Evolutionary conservation across 2,113 vertebrate species (phyloP), one percentile per base, ranked within the genome.

Genomic region (Larimichthys polyactis): DNA sequence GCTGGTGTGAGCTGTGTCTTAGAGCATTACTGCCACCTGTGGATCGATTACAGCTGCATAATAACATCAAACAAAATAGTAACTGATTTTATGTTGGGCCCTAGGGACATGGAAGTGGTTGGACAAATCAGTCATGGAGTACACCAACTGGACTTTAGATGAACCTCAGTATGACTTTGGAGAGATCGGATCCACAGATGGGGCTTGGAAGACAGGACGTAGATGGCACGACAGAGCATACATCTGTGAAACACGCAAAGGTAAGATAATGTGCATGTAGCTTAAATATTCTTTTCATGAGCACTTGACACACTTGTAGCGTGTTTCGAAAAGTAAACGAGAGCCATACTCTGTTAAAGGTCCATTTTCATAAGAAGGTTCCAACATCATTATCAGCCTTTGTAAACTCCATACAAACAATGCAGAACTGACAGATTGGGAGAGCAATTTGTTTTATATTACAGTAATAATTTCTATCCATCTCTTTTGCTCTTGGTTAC

Each of bases 191-290:
- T 85, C 95, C 3, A 43, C 58, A n/a, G 92, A 93, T 73, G 96
- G 96, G 17, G 69, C 16, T 51, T 99, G 98, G 97, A 95, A 69
- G 70, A 95, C 96, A 27, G 84, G 95, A 60, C 94, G 94, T n/a
- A 95, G 95, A 79, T 95, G 94, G 90, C 85, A 92, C 3, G 93
- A 94, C 77, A 93, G 89, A 84, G 91, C 94, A 2, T 99, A 96
- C 75, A 92, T 99, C 89, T 99, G 98, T 87, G 95, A 99, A 95
- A 96, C 94, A 64, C 76, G 92, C 49, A 99, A 99, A 96, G 92
- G 98, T 98, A 95, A 94, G 92, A 91, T 44, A 27, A 63, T 48
- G 58, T 19, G 14, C n/a, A 19, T 51, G 5, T 14, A 1, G 5
- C 43, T 20, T 32, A 24, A 17, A 51, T 19, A 0, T 3, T 29